These are phyloP conservation scores for Gonioctena quinquepunctata DNA, from an alignment of 1,140 invertebrate species.

Conservation along the genomic window DNA sequence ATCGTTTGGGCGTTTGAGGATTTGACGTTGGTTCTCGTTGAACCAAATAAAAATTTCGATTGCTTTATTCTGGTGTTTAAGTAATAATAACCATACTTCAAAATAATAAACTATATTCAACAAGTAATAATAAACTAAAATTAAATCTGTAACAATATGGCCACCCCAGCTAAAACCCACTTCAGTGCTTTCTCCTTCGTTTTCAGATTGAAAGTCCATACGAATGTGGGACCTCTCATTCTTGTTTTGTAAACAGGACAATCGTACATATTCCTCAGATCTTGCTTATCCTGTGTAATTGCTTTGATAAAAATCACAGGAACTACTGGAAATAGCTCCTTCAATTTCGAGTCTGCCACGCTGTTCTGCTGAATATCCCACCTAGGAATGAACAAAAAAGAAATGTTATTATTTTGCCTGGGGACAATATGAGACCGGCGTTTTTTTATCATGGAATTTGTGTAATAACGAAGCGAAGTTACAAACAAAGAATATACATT, in stretches of 20 bases:
- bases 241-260: slow-evolving; percentile 93
- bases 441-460: no score
- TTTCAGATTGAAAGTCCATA: slow-evolving; percentile 95
- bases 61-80: no score
- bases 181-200: slow-evolving; percentile 86
- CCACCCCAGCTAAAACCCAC: slow-evolving; percentile 92
- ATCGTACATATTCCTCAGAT: slow-evolving; percentile 84
- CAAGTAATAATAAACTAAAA: no score
- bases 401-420: no score
- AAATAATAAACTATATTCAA: no score
- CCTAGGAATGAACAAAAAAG: slow-evolving; percentile 32
- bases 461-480: no score
- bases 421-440: no score
- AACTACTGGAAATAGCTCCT: slow-evolving; percentile 88
- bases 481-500: no score
- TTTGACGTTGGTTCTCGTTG: no score
- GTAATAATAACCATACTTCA: no score
- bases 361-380: slow-evolving; percentile 81
- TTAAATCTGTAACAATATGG: slow-evolving; percentile 78
- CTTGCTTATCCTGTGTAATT: slow-evolving; percentile 86
- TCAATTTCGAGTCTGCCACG: slow-evolving; percentile 82
- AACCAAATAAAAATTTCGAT: no score
- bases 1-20: no score
- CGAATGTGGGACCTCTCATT: slow-evolving; percentile 84
- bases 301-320: slow-evolving; percentile 91